Conservation (phyloP, 1,140 invertebrate species). For the Geopemphigus sp. region DNA sequence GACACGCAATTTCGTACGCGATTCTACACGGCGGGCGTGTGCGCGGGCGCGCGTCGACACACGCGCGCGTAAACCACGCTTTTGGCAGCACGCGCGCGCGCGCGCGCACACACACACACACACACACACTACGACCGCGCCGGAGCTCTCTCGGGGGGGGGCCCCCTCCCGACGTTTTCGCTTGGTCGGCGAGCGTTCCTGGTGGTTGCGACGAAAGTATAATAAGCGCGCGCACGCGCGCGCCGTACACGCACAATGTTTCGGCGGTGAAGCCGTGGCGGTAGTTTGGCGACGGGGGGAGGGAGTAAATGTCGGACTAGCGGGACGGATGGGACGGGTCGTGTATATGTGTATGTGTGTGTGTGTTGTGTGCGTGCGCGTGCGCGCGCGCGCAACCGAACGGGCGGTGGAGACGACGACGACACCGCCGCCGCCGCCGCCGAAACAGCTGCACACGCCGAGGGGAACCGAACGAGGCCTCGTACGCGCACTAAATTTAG, state of each 20-base stretch:
- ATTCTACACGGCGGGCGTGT: not conserved
- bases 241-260: too few relatives aligned
- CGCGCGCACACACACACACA: not conserved
- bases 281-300: too few relatives aligned
- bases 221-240: not conserved
- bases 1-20: not conserved
- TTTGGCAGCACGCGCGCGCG: not conserved
- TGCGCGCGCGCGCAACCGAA: not conserved
- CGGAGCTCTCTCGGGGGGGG: not conserved
- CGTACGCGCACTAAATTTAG: constrained; percentile 48
- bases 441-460: constrained; percentile 47
- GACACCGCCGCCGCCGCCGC: constrained; percentile 23
- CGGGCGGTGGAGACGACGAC: not conserved
- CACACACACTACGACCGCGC: not conserved
- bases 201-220: not conserved
- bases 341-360: too few relatives aligned
- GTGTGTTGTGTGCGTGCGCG: too few relatives aligned
- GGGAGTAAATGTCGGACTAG: too few relatives aligned
- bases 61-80: not conserved
- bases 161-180: not conserved
- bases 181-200: not conserved
- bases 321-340: too few relatives aligned
- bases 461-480: constrained; percentile 49
- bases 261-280: not conserved
- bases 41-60: constrained; percentile 1